These are phyloP conservation scores for Synanthedon andrenaeformis DNA, from an alignment of 2,888 invertebrate species.

Conservation along the genomic window DNA sequence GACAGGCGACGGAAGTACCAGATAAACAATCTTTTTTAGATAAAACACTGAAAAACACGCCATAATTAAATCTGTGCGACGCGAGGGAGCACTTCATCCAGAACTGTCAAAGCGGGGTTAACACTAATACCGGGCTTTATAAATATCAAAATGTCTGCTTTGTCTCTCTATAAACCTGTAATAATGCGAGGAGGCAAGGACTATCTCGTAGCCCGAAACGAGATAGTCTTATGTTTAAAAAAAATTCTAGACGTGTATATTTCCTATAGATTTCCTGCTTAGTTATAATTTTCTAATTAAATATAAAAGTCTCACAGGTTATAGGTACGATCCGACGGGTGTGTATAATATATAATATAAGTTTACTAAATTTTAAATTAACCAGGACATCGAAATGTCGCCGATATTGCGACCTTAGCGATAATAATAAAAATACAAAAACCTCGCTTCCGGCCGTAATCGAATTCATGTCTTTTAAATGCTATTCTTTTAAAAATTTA, in stretches of 20 bases:
- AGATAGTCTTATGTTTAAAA: too few species aligned
- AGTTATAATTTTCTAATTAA: too few species aligned
- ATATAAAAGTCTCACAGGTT: too few species aligned
- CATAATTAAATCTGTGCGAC: slow-evolving; percentile 59
- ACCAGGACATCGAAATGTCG: neutral
- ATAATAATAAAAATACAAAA: neutral
- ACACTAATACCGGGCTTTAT: slow-evolving; percentile 14
- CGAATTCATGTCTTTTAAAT: neutral
- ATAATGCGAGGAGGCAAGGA: too few species aligned
- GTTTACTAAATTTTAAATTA: neutral
- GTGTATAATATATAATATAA: too few species aligned
- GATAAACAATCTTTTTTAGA: slow-evolving; percentile 70
- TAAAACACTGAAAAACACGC: slow-evolving; percentile 60
- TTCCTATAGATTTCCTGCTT: too few species aligned
- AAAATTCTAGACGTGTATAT: too few species aligned
- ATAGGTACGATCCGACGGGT: too few species aligned
- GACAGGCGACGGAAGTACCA: slow-evolving; percentile 64
- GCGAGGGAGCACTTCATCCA: slow-evolving; percentile 45
- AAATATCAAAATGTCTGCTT: slow-evolving; percentile 20
- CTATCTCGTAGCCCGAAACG: too few species aligned
- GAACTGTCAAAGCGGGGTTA: slow-evolving; percentile 39
- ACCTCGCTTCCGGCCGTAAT: neutral
- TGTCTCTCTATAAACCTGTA: neutral
- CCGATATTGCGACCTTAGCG: neutral
- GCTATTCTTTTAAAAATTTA: neutral